Evolutionary conservation across 2,888 invertebrate genomes (phyloP).

Genomic region (Sphinx pinastri): DNA sequence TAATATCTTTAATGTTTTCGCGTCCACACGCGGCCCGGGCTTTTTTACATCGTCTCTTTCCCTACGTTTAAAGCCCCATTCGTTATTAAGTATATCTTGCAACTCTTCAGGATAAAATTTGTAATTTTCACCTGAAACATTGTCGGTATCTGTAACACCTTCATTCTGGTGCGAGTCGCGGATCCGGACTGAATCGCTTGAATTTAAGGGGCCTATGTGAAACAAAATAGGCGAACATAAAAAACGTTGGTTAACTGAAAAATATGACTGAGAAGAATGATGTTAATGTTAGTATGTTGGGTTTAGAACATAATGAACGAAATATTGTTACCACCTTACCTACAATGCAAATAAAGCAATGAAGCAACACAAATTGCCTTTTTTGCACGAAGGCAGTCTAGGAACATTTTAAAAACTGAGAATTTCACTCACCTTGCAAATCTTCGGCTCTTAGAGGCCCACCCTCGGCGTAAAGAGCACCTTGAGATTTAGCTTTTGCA

Average conservation of each 20-base stretch:
- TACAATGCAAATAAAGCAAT: conserved; percentile 66
- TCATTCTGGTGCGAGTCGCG: conserved; percentile 52
- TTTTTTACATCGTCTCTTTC: conserved; percentile 97
- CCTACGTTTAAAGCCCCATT: conserved; percentile 92
- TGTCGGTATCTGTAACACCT: conserved; percentile 69
- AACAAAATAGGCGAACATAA: conserved; percentile 53
- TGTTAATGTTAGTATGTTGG: conserved; percentile 45
- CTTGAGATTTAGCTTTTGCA: conserved; percentile 60
- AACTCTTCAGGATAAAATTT: conserved; percentile 81
- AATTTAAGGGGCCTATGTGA: conserved; percentile 51
- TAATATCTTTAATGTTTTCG: conserved; percentile 84
- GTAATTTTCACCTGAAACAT: conserved; percentile 83
- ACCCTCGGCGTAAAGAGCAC: conserved; percentile 72
- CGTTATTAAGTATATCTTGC: conserved; percentile 85
- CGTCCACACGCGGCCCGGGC: conserved; percentile 93
- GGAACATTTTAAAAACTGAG: conserved; percentile 30
- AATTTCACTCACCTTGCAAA: conserved; percentile 61
- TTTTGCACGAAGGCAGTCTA: conserved; percentile 46
- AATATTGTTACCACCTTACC: conserved; percentile 56
- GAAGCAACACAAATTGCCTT: conserved; percentile 65
- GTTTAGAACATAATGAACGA: conserved; percentile 56
- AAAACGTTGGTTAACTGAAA: conserved; percentile 50
- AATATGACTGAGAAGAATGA: conserved; percentile 52
- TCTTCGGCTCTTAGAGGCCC: conserved; percentile 73
- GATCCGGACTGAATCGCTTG: conserved; percentile 48